Conservation (phyloP, 2,113 vertebrate species). For the Peucedramus taeniatus region DNA sequence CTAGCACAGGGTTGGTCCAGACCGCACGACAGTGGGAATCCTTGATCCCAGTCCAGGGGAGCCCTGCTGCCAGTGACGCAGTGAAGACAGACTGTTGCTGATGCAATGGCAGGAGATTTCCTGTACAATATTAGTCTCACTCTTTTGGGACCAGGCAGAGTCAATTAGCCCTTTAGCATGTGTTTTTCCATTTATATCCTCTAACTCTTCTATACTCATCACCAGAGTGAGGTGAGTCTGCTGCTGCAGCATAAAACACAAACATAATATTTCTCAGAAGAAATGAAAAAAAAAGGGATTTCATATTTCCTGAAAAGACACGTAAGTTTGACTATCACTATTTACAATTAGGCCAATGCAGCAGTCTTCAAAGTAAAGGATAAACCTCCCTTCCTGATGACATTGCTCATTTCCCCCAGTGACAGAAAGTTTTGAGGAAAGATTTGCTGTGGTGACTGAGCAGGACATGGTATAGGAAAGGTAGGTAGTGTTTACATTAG, state of each 20-base stretch:
- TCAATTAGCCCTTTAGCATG: background rate
- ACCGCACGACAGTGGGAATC: background rate
- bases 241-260: background rate
- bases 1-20: background rate
- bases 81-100: background rate
- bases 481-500: background rate
- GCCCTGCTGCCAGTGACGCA: background rate
- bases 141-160: background rate
- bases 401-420: background rate
- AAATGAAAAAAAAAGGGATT: fast-evolving
- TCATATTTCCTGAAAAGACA: background rate
- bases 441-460: background rate
- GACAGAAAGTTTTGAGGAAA: background rate
- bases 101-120: fast-evolving
- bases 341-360: background rate
- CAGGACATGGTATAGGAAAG: background rate
- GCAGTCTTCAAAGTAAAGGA: background rate
- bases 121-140: background rate
- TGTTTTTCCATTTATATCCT: background rate
- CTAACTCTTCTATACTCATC: background rate
- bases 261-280: background rate
- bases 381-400: background rate
- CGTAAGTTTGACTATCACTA: background rate
- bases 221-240: background rate
- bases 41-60: background rate